Evolutionary conservation across 2,797 vertebrate genomes (phyloP).

Genomic region (Galaxias olidus): DNA sequence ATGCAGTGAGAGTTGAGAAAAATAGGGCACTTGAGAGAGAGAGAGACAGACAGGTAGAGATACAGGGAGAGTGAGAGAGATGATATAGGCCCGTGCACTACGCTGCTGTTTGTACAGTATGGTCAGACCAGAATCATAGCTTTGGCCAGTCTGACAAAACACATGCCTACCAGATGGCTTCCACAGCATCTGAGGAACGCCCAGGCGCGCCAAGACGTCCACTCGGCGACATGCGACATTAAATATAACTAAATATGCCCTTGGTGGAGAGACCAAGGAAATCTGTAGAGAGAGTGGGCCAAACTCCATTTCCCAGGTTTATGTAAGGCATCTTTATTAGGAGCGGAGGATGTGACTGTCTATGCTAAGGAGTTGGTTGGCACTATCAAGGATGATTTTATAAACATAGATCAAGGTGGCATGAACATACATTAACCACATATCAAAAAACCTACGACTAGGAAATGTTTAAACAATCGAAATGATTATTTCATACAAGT

Average conservation of each 20-base stretch:
- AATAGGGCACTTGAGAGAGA: constrained; percentile 43
- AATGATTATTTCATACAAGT: no score
- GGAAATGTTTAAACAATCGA: no score
- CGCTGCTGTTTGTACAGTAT: constrained; percentile 24
- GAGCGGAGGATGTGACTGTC: background rate
- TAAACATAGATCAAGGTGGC: no score
- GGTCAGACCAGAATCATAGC: constrained; percentile 20
- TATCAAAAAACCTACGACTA: no score
- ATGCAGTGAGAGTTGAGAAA: constrained; percentile 3
- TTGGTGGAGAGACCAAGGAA: constrained; percentile 3
- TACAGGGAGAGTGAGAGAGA: background rate
- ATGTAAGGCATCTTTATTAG: background rate
- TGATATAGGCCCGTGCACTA: constrained; percentile 37
- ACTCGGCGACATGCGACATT: background rate
- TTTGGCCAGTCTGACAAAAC: constrained; percentile 11
- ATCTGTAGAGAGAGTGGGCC: constrained; percentile 9
- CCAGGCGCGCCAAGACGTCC: background rate
- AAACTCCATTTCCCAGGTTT: constrained; percentile 13
- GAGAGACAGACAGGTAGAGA: constrained; percentile 20
- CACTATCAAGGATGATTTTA: no score
- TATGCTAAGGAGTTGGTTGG: no score
- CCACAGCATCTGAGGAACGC: background rate
- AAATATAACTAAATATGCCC: background rate
- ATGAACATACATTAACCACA: no score
- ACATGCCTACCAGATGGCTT: background rate